These are phyloP conservation scores for Spodoptera litura DNA, from an alignment of 1,140 invertebrate genomes.

Conservation along the genomic window DNA sequence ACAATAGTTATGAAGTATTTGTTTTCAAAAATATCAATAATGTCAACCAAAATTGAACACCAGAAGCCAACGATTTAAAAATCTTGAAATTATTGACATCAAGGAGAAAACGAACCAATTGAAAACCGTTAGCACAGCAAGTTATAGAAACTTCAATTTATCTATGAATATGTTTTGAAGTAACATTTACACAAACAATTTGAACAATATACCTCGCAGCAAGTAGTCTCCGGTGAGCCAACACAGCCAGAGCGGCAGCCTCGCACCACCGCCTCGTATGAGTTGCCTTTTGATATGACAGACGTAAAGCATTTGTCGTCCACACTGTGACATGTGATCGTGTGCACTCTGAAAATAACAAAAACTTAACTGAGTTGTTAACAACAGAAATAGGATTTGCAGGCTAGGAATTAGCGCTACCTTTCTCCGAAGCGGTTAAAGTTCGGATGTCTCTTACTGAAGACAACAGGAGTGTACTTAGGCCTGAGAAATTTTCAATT, in stretches of 20 bases:
- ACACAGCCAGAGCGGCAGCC: conserved; percentile 74
- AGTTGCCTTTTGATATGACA: conserved; percentile 65
- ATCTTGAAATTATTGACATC: too few species aligned
- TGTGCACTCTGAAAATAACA: conserved; percentile 71
- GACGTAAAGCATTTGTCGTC: conserved; percentile 79
- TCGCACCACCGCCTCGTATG: conserved; percentile 69
- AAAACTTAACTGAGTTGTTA: background rate
- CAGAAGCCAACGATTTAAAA: too few species aligned
- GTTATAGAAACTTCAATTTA: too few species aligned
- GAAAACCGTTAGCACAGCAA: too few species aligned
- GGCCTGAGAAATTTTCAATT: conserved; percentile 15
- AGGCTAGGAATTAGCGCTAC: conserved; percentile 1
- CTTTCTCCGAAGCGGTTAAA: background rate
- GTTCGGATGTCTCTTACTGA: conserved; percentile 10
- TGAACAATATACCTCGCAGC: conserved; percentile 68
- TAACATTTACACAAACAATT: too few species aligned
- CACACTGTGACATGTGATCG: conserved; percentile 71
- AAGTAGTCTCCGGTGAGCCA: conserved; percentile 70
- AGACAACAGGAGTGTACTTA: too few species aligned
- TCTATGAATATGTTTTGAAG: background rate
- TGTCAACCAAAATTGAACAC: too few species aligned
- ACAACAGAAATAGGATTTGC: background rate
- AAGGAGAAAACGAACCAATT: too few species aligned
- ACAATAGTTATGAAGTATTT: too few species aligned
- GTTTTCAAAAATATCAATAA: too few species aligned